Evolutionary conservation across 2,888 invertebrate genomes (phyloP), one percentile per base, ranked within the genome.

Genomic region (Nezara viridula): DNA sequence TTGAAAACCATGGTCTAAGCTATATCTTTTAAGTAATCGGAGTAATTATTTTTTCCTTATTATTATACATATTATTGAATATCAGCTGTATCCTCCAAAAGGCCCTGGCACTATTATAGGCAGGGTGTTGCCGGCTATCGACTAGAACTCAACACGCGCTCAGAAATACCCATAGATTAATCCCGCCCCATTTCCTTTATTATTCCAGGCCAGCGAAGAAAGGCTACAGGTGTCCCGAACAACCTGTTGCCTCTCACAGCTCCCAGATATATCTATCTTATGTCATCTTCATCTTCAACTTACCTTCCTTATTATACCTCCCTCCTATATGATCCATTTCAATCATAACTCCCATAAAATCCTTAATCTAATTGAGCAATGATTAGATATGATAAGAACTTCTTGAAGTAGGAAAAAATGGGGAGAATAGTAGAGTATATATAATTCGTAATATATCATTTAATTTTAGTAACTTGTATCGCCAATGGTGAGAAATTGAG

Each of bases 161-260:
- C 44, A 81, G 81, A 81, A 81, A 81, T 81, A 44, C 81, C 81
- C 44, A 12, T 24, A 40, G 44, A 81, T 81, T 81, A 81, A 81
- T 40, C n/a, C 1, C 81, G 81, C 81, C 81, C 81, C 81, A 81
- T 44, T 81, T 81, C 81, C 81, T 81, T 81, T 81, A 81, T 81
- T 81, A 81, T 81, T 81, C 81, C 81, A 81, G 81, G 81, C 81
- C 81, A 81, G 81, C 81, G 81, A 81, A 81, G 81, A 81, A 81
- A 81, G 44, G 81, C 81, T 47, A 81, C 81, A 81, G 81, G 81
- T 81, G 81, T 47, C 81, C 81, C 81, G 21, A 47, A 14, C 81
- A 81, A 81, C 81, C 81, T 81, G 81, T 81, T 81, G 81, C 81
- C 81, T n/a, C n/a, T n/a, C 9, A 40, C 0, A 3, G n/a, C 24